phyloP scores from a whole-genome alignment of 1,140 invertebrate species.

The Pseudomyrmex cubaensis region DNA sequence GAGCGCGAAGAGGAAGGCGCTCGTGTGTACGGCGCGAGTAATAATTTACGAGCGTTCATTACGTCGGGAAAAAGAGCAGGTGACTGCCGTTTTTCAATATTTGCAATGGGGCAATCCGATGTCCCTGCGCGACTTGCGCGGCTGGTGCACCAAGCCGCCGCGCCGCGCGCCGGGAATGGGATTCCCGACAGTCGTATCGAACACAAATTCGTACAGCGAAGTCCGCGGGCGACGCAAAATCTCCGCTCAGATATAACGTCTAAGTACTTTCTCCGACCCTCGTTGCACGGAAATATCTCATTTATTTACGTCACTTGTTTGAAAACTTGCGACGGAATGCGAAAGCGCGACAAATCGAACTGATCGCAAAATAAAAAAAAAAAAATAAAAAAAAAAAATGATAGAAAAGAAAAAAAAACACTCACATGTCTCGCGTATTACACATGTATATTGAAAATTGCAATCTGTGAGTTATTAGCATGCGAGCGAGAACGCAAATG shows the following conservation, averaged over 20 bases:
- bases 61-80: slow-evolving; percentile 19
- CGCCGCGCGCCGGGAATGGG: neutral
- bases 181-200: slow-evolving; percentile 43
- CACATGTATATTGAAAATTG: neutral
- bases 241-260: neutral
- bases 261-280: neutral
- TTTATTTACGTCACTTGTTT: neutral
- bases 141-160: neutral
- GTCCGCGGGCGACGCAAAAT: neutral
- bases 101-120: slow-evolving; percentile 40
- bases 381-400: no score
- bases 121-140: neutral
- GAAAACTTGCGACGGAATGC: neutral
- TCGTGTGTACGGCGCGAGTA: neutral
- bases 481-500: neutral
- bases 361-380: no score
- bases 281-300: slow-evolving; percentile 38
- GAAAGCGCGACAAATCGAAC: neutral
- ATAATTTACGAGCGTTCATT: slow-evolving; percentile 64
- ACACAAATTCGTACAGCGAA: neutral
- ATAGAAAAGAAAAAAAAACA: no score
- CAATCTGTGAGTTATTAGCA: neutral
- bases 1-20: neutral
- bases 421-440: no score
- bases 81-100: slow-evolving; percentile 59